Conservation (phyloP, 2,113 vertebrate species). For the Pitta sordida region DNA sequence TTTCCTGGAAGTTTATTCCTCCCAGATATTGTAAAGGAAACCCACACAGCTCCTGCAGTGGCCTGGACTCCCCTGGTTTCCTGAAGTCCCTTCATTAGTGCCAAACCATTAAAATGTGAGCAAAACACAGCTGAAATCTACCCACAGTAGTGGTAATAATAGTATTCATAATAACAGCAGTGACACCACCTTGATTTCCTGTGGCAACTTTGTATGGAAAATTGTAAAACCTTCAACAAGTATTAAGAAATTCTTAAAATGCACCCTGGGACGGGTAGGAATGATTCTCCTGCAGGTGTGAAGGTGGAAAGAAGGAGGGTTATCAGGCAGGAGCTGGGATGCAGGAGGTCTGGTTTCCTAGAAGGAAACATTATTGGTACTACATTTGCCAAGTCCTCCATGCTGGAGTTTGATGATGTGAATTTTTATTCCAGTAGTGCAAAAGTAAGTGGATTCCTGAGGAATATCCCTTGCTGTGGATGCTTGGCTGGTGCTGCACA, state of each 20-base stretch:
- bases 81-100: not conserved
- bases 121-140: not conserved
- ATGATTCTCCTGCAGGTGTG: not conserved
- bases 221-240: not conserved
- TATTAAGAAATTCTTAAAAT: not conserved
- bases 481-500: not conserved
- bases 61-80: not conserved
- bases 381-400: not conserved
- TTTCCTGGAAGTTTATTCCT: not conserved
- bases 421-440: not conserved
- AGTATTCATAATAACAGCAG: not conserved
- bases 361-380: not conserved
- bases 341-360: not conserved
- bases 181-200: not conserved
- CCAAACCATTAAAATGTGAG: not conserved
- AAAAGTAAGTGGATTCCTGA: not conserved
- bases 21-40: not conserved
- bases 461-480: not conserved
- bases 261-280: not conserved
- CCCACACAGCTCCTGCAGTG: not conserved
- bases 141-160: not conserved
- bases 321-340: not conserved
- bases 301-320: not conserved
- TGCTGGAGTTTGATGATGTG: fast-evolving
- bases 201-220: not conserved